Evolutionary conservation across 2,113 vertebrate species (phyloP).

Genomic region (Panthera uncia): DNA sequence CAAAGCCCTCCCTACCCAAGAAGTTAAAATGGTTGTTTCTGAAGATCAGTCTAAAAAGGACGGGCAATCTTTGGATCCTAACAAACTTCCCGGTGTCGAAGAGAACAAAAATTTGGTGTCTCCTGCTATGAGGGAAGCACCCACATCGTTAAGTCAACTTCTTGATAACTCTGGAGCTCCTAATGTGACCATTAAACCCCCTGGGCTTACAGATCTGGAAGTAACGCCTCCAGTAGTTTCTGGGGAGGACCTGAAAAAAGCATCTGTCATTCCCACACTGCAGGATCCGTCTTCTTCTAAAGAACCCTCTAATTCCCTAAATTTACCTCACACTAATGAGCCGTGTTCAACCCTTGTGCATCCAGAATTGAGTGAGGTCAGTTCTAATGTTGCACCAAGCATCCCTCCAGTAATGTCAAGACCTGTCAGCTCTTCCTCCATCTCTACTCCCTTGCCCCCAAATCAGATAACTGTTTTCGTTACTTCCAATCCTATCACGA

Average conservation of each 20-base stretch:
- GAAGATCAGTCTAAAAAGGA: constrained; percentile 89
- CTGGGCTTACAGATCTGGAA: constrained; percentile 82
- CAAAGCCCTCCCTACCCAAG: constrained; percentile 86
- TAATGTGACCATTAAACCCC: constrained; percentile 88
- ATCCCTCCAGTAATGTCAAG: constrained; percentile 91
- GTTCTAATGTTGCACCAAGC: constrained; percentile 85
- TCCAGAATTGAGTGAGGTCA: constrained; percentile 84
- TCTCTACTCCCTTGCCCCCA: constrained; percentile 87
- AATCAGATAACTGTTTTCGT: constrained; percentile 98
- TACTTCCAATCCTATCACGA: constrained; percentile 94
- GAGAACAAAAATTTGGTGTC: constrained; percentile 86
- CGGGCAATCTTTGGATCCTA: constrained; percentile 77
- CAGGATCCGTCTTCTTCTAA: constrained; percentile 82
- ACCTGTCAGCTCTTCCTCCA: constrained; percentile 89
- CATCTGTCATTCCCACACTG: constrained; percentile 82
- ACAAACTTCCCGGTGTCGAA: constrained; percentile 83
- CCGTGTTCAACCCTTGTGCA: constrained; percentile 79
- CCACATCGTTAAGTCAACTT: constrained; percentile 96
- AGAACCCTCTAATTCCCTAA: constrained; percentile 82
- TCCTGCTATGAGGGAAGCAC: constrained; percentile 90
- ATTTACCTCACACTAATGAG: constrained; percentile 81
- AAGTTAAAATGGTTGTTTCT: constrained; percentile 85
- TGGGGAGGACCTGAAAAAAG: constrained; percentile 85
- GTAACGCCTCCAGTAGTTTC: constrained; percentile 74
- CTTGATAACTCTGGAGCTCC: constrained; percentile 92